A percentile compares a stretch with the other conserved stretches of the same genome.
Evolutionary conservation across 2,888 invertebrate genomes (phyloP).

Genomic region (Eupithecia abbreviata): DNA sequence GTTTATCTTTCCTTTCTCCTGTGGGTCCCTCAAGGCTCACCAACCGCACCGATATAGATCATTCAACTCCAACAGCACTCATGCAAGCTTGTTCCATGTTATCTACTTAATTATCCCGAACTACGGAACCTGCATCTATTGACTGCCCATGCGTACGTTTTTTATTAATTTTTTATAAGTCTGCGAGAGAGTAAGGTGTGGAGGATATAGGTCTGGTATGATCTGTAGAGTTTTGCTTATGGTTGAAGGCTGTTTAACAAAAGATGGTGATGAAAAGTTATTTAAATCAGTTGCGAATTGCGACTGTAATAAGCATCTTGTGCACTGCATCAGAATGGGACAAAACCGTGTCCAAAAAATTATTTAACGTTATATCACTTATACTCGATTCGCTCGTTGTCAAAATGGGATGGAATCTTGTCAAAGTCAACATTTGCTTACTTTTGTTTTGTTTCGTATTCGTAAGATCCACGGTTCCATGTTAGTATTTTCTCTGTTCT

Average conservation of each 20-base stretch:
- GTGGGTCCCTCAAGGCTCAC: background rate
- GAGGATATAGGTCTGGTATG: background rate
- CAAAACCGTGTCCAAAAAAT: too few species aligned
- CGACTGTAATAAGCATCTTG: too few species aligned
- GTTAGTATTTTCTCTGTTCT: too few species aligned
- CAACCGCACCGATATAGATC: background rate
- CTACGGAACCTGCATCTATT: constrained; percentile 28
- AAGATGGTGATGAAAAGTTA: background rate
- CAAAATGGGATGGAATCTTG: too few species aligned
- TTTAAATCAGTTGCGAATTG: too few species aligned
- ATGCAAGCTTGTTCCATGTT: constrained; percentile 10
- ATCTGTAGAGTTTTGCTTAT: background rate
- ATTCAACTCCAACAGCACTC: constrained; percentile 10
- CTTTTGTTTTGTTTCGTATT: too few species aligned
- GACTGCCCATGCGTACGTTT: constrained; percentile 30
- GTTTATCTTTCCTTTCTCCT: background rate
- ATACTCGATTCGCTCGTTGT: too few species aligned
- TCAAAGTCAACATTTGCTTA: too few species aligned
- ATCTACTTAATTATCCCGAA: constrained; percentile 28
- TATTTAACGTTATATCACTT: too few species aligned
- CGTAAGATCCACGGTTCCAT: too few species aligned
- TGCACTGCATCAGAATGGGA: too few species aligned
- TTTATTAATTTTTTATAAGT: constrained; percentile 14
- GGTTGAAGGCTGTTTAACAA: background rate
- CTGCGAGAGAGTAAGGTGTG: background rate